Evolutionary conservation across 2,113 vertebrate species (phyloP).

Genomic region (Gallinago paraguaiae): DNA sequence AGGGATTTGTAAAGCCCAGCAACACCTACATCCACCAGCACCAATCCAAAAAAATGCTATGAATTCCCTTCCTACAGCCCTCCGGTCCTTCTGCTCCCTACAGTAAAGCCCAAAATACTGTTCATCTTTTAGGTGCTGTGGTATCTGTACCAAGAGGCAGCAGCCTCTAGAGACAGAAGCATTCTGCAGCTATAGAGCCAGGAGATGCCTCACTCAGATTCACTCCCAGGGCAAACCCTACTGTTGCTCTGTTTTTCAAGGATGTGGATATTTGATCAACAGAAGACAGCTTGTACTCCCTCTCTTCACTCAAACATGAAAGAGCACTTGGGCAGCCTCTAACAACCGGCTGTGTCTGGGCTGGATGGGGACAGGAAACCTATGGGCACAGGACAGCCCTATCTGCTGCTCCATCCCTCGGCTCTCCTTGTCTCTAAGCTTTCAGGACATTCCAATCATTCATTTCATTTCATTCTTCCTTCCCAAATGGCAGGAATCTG

Average conservation of each 20-base stretch:
- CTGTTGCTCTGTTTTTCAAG: not conserved
- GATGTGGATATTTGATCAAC: not conserved
- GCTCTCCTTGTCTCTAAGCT: not conserved
- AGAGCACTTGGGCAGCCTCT: not conserved
- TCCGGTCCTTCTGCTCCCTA: not conserved
- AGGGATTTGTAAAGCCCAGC: not conserved
- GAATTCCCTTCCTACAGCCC: not conserved
- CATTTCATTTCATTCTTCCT: not conserved
- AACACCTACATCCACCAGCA: not conserved
- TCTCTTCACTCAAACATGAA: not conserved
- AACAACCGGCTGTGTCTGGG: not conserved
- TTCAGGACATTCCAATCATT: not conserved
- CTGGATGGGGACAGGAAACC: not conserved
- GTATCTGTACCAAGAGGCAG: not conserved
- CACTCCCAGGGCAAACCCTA: not conserved
- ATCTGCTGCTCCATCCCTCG: rapidly evolving
- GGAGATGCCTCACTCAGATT: not conserved
- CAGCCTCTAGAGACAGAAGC: not conserved
- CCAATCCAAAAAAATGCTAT: not conserved
- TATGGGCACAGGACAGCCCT: not conserved
- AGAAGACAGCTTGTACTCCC: not conserved
- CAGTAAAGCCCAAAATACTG: not conserved
- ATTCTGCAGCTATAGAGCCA: not conserved
- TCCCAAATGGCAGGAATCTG: not conserved
- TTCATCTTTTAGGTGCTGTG: not conserved